Conservation (phyloP, 2,888 invertebrate genomes). For the Hanleya hanleyi region DNA sequence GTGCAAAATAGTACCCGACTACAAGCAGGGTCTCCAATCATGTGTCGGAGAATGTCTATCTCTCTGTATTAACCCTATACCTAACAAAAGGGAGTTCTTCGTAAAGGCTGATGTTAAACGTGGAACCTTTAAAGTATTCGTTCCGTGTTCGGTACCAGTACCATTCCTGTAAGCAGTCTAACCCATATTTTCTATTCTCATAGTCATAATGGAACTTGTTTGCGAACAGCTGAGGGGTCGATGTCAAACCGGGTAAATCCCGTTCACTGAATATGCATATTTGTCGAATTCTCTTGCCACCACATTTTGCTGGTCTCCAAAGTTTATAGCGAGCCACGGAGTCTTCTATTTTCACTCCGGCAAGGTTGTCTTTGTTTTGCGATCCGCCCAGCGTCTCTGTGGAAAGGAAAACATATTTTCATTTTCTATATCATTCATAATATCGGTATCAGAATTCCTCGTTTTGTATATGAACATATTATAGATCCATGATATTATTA, state of each 20-base stretch:
- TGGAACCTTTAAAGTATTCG: slow-evolving; percentile 38
- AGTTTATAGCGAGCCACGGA: not conserved
- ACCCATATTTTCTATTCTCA: slow-evolving; percentile 55
- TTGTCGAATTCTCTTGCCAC: slow-evolving; percentile 57
- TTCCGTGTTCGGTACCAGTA: slow-evolving; percentile 52
- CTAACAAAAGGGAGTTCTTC: slow-evolving; percentile 46
- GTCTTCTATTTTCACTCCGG: no score
- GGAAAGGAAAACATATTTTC: no score
- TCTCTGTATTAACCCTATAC: no score
- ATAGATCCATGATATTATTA: no score
- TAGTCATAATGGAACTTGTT: slow-evolving; percentile 68
- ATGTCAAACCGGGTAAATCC: slow-evolving; percentile 59
- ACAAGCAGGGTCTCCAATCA: no score
- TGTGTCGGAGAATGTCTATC: no score
- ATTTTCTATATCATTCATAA: no score
- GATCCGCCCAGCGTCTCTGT: no score
- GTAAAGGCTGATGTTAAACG: slow-evolving; percentile 48
- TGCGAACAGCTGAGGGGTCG: slow-evolving; percentile 63
- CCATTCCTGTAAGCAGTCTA: slow-evolving; percentile 66
- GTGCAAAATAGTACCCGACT: no score
- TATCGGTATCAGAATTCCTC: no score
- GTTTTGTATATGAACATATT: no score
- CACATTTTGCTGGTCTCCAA: slow-evolving; percentile 33
- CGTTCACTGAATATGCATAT: slow-evolving; percentile 68
- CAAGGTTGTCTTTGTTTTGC: no score